Base-by-base conservation (phyloP, 2,797 vertebrate genomes). In the Sparidentex hasta region DNA sequence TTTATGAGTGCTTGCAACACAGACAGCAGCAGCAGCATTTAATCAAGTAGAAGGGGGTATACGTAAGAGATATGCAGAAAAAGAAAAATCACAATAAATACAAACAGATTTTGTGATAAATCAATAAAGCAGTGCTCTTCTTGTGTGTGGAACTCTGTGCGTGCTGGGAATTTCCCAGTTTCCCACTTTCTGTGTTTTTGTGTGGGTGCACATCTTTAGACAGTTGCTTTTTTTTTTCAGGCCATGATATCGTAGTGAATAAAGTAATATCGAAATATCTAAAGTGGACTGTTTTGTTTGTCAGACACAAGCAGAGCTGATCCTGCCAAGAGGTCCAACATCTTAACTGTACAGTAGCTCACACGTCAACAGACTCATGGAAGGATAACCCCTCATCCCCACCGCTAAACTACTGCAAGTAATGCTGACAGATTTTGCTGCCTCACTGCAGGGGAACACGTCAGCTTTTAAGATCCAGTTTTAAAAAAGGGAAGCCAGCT, bases 381-480 rank as follows among this genome's bases (percentile, higher is more conserved):
- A 86, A 81, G 46, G 58, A 76, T 80, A 55, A 66, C 48, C 21
- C 21, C 8, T 23, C 52, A 16, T 29, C 20, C 51, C 23, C 23
- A 16, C 17, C 17, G 23, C 8, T 25, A 71, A 74, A 78, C 54
- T 71, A 65, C 52, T 55, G 46, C 78, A 80, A 73, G 65, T 63
- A 46, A 74, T 82, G 25, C 63, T 56, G 68, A 72, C 57, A 85
- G 79, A 79, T 67, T 72, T 70, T 58, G 73, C 65, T 54, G 58
- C 29, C 55, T 83, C 78, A 54, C 75, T 78, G 73, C 48, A 7
- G 57, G 78, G 48, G 23, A 51, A 50, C 2, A 18, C 9, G 38
- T 70, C 4, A 0, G 38, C 65, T 78, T 88, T 63, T 48, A 38
- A 72, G 62, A 68, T 51, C 20, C 11, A 9, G 27, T 56, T 75